phyloP scores from a whole-genome alignment of 2,797 vertebrate genomes.

The Ibycter americanus region DNA sequence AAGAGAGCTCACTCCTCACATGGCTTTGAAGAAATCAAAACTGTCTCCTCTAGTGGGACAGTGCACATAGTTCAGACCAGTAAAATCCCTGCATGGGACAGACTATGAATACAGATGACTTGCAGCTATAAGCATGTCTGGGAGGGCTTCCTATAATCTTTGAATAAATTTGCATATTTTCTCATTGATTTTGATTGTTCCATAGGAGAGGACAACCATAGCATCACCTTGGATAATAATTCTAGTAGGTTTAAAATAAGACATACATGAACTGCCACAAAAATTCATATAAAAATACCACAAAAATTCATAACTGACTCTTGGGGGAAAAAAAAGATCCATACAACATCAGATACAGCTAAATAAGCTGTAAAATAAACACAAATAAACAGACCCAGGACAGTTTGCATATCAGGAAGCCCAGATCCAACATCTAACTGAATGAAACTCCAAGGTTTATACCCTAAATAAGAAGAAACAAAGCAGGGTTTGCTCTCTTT shows the following conservation, averaged over 20 bases:
- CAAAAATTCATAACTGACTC: not conserved
- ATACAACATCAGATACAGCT: not conserved
- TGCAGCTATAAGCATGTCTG: not conserved
- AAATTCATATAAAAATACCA: not conserved
- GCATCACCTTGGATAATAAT: not conserved
- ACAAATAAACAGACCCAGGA: not conserved
- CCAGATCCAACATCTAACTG: not conserved
- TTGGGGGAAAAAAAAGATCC: not conserved
- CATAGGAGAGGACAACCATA: not conserved
- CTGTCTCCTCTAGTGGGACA: not conserved
- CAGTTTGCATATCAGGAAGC: not conserved
- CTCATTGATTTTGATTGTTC: not conserved
- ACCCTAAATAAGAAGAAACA: not conserved
- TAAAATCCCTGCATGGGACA: not conserved
- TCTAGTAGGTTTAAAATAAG: not conserved
- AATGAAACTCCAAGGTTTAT: not conserved
- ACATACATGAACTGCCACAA: not conserved
- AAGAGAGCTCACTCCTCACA: fast-evolving
- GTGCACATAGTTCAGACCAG: not conserved
- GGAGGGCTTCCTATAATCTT: not conserved
- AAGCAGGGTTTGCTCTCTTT: not conserved
- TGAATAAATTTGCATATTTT: not conserved
- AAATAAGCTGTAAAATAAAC: not conserved
- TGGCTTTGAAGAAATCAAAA: not conserved
- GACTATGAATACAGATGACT: not conserved